phyloP scores from a whole-genome alignment of 2,888 invertebrate genomes.

The Bombylius major region DNA sequence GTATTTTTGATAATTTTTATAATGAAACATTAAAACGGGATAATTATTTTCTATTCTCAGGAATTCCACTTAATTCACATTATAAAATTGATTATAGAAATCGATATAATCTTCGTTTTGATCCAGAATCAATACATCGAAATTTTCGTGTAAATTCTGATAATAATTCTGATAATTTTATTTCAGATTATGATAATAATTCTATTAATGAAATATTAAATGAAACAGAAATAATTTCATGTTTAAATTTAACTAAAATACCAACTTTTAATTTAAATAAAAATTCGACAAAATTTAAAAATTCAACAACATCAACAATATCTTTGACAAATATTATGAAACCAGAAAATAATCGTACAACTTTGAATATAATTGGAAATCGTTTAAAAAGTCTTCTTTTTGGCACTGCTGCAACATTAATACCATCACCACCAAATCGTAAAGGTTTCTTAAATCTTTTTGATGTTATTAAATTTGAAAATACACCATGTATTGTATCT shows the following conservation, averaged over 20 bases:
- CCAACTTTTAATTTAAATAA: too few species aligned
- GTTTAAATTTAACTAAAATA: too few species aligned
- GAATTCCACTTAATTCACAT: not conserved
- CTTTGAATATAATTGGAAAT: constrained; percentile 15
- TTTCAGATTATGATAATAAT: too few species aligned
- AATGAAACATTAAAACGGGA: too few species aligned
- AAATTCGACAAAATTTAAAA: too few species aligned
- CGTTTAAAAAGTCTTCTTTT: constrained; percentile 26
- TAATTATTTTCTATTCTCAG: too few species aligned
- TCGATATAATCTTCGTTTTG: constrained; percentile 13
- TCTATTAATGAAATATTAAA: too few species aligned
- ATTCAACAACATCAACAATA: too few species aligned
- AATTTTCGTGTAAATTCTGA: too few species aligned
- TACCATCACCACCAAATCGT: constrained; percentile 21
- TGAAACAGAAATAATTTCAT: too few species aligned
- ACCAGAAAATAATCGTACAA: not conserved
- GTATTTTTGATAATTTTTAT: too few species aligned
- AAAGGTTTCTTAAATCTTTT: constrained; percentile 52
- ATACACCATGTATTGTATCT: constrained; percentile 42
- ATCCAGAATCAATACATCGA: constrained; percentile 5
- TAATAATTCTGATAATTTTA: too few species aligned
- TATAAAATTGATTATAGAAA: constrained; percentile 11
- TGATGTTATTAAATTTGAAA: constrained; percentile 56
- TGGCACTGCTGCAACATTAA: constrained; percentile 20
- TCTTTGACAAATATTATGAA: not conserved